phyloP scores from a whole-genome alignment of 2,888 invertebrate species.

The Scrobipalpa atriplicella region DNA sequence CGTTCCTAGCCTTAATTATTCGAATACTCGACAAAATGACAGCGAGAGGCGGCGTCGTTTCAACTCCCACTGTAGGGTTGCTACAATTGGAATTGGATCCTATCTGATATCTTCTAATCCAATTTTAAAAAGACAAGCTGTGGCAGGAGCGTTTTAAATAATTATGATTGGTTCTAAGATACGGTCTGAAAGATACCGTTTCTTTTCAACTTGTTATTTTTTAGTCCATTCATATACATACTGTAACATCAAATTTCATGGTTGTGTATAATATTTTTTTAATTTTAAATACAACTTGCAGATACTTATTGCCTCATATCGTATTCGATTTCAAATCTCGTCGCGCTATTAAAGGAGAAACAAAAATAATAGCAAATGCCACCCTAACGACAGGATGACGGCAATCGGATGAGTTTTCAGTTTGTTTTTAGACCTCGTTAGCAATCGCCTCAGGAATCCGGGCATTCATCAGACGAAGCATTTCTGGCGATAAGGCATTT shows the following conservation, averaged over 20 bases:
- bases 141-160: not conserved
- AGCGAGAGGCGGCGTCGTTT: conserved; percentile 62
- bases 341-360: not conserved
- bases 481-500: conserved; percentile 69
- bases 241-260: no score
- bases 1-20: conserved; percentile 68
- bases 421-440: conserved; percentile 74
- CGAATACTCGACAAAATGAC: conserved; percentile 61
- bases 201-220: not conserved
- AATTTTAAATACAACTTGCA: no score
- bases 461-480: conserved; percentile 68
- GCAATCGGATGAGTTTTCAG: conserved; percentile 58
- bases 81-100: conserved; percentile 4
- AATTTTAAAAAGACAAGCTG: not conserved
- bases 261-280: no score
- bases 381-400: conserved; percentile 56
- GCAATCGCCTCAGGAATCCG: conserved; percentile 58
- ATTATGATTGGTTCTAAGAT: conserved; percentile 6
- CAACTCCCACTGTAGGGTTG: conserved; percentile 37
- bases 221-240: no score
- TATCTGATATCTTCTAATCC: conserved; percentile 13
- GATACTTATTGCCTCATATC: not conserved
- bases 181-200: not conserved
- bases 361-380: not conserved
- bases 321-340: not conserved